Evolutionary conservation across 2,888 invertebrate genomes (phyloP), one percentile per base, ranked within the genome.

Genomic region (Petrolisthes manimaculis): DNA sequence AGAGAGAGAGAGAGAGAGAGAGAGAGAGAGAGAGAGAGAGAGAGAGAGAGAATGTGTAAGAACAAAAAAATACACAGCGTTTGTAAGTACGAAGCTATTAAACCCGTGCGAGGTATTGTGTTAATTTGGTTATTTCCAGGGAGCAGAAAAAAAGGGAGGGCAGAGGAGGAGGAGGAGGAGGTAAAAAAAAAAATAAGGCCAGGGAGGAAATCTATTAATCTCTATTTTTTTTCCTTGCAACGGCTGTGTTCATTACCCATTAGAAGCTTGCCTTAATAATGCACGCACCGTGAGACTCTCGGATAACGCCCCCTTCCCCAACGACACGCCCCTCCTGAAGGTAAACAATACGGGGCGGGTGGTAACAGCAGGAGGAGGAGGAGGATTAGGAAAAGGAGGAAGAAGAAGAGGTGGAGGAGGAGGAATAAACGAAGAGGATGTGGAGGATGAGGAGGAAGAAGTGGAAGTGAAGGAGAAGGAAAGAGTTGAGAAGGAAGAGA

Each of bases 41-140:
- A n/a, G n/a, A n/a, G n/a, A n/a, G n/a, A n/a, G n/a, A n/a, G n/a
- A n/a, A n/a, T n/a, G 75, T 51, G 37, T 61, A 61, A 9, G n/a
- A n/a, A n/a, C n/a, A n/a, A n/a, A n/a, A n/a, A n/a, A 61, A 9
- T 6, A 61, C 61, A 6, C 61, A 61, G 14, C 8, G 61, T 14
- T 9, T 61, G 61, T 61, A 61, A 61, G 8, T 9, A 61, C 61
- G 61, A 61, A 9, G 61, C 61, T 61, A 61, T 71, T 71, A 71
- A 71, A 71, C 71, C 71, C 8, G 71, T 71, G 71, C 71, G 71
- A 71, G 71, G 71, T 71, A 71, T 71, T 6, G 71, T n/a, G 71
- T 71, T 71, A 71, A 71, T 71, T 71, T 71, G 71, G 71, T 71
- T 71, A 71, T 71, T 71, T 71, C 71, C 71, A 71, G 71, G 71